Conservation (phyloP, 2,797 vertebrate genomes). For the Phataginus tetradactyla region DNA sequence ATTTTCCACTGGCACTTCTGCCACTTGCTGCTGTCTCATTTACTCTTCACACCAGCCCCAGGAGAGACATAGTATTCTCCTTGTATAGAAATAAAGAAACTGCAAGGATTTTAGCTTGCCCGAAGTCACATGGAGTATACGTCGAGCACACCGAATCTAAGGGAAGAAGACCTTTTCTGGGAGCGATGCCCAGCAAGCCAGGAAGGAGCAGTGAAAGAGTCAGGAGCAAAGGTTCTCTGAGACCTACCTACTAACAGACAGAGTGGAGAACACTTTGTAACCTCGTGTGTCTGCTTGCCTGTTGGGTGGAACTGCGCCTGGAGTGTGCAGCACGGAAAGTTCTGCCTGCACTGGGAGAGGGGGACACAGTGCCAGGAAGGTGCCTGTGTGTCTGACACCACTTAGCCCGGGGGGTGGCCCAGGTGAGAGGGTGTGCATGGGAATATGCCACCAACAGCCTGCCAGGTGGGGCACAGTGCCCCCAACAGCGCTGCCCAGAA, state of each 20-base stretch:
- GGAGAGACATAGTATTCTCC: neutral
- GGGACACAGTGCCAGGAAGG: neutral
- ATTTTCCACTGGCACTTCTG: neutral
- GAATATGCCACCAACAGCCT: neutral
- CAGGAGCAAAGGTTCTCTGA: neutral
- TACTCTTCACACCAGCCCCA: neutral
- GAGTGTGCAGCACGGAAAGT: neutral
- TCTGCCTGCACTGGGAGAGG: fast-evolving
- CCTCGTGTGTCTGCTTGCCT: neutral
- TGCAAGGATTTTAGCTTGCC: neutral
- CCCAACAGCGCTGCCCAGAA: neutral
- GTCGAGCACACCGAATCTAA: neutral
- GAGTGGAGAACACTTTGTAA: neutral
- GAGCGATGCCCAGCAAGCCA: neutral
- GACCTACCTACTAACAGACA: neutral
- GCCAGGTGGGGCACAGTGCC: neutral
- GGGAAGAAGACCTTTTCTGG: neutral
- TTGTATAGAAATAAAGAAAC: neutral
- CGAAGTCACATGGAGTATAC: neutral
- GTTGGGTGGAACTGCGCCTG: too few relatives aligned
- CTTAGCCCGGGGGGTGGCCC: fast-evolving
- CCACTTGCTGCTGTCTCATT: neutral
- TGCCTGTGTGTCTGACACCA: neutral
- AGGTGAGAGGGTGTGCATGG: neutral
- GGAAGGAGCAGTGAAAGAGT: neutral